A percentile compares a stretch with the other conserved stretches of the same genome.
Evolutionary conservation across 2,797 vertebrate species (phyloP).

Genomic region (Sylvia borin): DNA sequence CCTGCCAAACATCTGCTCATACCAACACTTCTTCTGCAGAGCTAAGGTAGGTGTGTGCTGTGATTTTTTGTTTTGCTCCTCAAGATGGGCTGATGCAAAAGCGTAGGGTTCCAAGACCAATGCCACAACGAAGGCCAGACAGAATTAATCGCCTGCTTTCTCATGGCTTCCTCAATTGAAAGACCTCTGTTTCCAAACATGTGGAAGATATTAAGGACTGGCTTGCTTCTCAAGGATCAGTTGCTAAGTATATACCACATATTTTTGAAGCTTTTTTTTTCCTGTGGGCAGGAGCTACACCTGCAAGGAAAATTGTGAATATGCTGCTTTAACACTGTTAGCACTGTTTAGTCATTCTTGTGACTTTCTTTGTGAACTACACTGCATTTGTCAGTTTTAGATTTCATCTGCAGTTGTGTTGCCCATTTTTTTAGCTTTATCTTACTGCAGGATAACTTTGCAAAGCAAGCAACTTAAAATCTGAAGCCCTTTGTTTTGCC

Average conservation of each 20-base stretch:
- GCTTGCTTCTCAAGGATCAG: background rate
- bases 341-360: background rate
- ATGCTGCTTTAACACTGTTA: background rate
- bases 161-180: background rate
- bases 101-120: background rate
- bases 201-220: background rate
- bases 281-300: background rate
- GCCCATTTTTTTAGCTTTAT: background rate
- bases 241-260: background rate
- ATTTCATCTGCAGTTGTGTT: background rate
- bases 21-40: background rate
- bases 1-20: rapidly evolving
- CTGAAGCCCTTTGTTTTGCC: background rate
- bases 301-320: background rate
- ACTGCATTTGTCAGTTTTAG: background rate
- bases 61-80: background rate
- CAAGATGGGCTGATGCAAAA: background rate
- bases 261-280: background rate
- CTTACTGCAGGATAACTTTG: background rate
- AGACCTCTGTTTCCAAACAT: background rate
- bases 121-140: background rate
- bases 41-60: rapidly evolving
- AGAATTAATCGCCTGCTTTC: background rate
- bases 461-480: background rate
- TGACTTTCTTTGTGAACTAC: background rate